Evolutionary conservation across 2,113 vertebrate genomes (phyloP), one percentile per base, ranked within the genome.

Genomic region (Hipposideros armiger): DNA sequence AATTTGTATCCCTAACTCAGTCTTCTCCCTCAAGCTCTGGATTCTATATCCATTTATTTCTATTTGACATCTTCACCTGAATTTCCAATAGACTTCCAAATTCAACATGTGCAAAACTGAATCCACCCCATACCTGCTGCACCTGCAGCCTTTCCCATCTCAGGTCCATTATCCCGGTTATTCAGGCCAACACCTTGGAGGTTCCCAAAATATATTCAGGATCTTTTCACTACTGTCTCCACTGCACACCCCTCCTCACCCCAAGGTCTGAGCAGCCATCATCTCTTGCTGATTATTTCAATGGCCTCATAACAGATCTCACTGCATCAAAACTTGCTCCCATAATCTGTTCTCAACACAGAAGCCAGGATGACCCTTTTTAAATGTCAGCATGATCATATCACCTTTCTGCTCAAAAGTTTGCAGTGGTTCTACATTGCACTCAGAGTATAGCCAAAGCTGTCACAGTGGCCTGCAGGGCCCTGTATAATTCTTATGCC

Each of bases 31-130:
- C 47, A 87, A 83, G 47, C 52, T 74, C 95, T 93, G 45, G 42
- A 52, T 66, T 96, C 94, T 22, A 78, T 32, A 70, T 32, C 15
- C 26, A 40, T 16, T 94, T 80, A 54, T 87, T 90, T 83, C 47
- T 36, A 52, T 47, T 87, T 17, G 14, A 17, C 47, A 77, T 58
- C 47, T 83, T 86, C n/a, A 36, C n/a, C 56, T 56, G 32, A 26
- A 69, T 77, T 58, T 60, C 81, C 72, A 76, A 3, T 64, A 76
- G 52, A 89, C 50, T 87, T 85, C 64, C 47, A 62, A 56, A 93
- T 88, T 60, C 40, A 45, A n/a, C 20, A 47, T 2, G 1, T 56
- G 14, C 66, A 83, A 66, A 85, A 24, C 3, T 14, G 11, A 77
- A 84, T 77, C 36, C 52, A 66, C 22, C 42, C 52, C 36, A 73